phyloP scores from a whole-genome alignment of 2,113 vertebrate genomes.

The Ageneiosus marmoratus region DNA sequence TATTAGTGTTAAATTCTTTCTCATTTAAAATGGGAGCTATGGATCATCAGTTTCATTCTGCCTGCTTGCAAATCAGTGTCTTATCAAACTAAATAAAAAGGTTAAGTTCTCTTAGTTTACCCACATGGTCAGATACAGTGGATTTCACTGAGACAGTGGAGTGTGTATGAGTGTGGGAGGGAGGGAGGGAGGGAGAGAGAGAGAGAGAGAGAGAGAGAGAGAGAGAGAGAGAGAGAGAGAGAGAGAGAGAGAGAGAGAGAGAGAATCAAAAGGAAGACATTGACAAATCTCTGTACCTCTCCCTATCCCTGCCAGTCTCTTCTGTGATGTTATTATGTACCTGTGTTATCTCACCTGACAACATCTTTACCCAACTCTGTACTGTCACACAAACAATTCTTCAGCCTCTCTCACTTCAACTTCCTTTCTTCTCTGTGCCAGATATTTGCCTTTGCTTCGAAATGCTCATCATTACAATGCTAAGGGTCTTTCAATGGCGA shows the following conservation, averaged over 20 bases:
- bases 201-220: constrained; percentile 15
- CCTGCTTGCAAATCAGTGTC: neutral
- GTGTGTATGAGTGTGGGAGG: neutral
- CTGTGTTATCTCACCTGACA: constrained; percentile 55
- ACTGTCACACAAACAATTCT: constrained; percentile 30
- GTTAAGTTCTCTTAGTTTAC: neutral
- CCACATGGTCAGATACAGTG: neutral
- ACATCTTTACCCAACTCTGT: constrained; percentile 52
- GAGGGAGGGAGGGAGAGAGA: neutral
- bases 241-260: constrained; percentile 18
- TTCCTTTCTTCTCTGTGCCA: constrained; percentile 46
- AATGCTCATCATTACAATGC: constrained; percentile 60
- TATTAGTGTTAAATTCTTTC: neutral
- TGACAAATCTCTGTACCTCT: constrained; percentile 43
- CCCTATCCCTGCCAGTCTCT: constrained; percentile 26
- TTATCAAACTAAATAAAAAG: neutral
- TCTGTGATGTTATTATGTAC: constrained; percentile 37
- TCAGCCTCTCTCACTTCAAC: constrained; percentile 19
- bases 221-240: constrained; percentile 17
- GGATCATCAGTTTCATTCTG: constrained; percentile 1
- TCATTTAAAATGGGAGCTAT: neutral
- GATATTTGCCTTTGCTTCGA: constrained; percentile 54
- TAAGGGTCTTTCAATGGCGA: constrained; percentile 50
- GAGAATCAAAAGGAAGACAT: constrained; percentile 52
- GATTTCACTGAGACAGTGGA: neutral